phyloP scores from a whole-genome alignment of 23 tunicate species.

The Ascidia mentula region DNA sequence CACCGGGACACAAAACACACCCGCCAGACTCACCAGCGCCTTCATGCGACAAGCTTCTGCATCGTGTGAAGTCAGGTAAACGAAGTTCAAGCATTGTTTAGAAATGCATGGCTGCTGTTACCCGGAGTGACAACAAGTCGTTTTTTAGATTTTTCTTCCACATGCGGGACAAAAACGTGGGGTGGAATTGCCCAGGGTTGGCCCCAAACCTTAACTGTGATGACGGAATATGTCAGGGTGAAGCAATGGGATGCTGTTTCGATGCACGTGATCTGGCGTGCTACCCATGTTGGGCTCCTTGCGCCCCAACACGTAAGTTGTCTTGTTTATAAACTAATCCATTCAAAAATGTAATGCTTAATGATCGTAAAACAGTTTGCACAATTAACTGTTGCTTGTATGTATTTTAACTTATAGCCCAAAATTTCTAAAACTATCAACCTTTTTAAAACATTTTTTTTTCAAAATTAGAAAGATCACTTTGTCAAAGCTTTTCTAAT shows the following conservation, averaged over 20 bases:
- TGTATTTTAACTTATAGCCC: no score
- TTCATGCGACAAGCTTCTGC: conserved; percentile 72
- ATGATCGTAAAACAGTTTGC: no score
- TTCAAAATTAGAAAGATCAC: no score
- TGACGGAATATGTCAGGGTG: conserved; percentile 82
- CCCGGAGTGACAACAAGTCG: no score
- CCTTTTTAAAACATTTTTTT: no score
- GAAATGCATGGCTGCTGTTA: no score
- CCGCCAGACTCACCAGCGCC: conserved; percentile 67
- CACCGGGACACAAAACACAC: conserved; percentile 67
- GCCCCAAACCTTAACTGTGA: conserved; percentile 68
- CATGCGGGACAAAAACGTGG: conserved; percentile 63
- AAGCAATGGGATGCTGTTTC: conserved; percentile 82
- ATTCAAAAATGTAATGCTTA: no score
- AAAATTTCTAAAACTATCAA: no score
- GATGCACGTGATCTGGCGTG: conserved; percentile 67
- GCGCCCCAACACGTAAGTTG: conserved; percentile 52
- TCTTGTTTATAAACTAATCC: no score
- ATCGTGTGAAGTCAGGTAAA: conserved; percentile 76
- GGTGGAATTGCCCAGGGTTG: conserved; percentile 93
- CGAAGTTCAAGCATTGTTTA: no score
- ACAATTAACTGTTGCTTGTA: no score
- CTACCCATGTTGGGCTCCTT: conserved; percentile 72
- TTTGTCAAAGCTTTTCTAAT: no score
- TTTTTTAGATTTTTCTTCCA: conserved; percentile 70